Base-by-base conservation (phyloP, 2,888 invertebrate genomes). In the Hydriomena furcata region DNA sequence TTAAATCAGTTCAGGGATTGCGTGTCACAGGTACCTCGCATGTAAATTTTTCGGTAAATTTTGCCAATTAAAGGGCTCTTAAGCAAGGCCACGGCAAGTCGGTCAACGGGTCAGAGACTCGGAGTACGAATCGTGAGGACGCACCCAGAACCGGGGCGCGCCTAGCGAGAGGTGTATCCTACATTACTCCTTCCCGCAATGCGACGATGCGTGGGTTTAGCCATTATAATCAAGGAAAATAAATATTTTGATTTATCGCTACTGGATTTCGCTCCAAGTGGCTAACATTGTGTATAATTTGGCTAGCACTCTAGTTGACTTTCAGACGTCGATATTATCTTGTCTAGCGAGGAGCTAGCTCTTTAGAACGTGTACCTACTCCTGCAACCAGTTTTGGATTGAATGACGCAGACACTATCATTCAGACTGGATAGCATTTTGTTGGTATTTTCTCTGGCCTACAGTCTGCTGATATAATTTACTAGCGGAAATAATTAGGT, bases 121-220 rank as follows among this genome's bases (percentile, higher is more conserved):
- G 76, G 65, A 75, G 71, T 72, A 75, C 76, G 76, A 77, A 73
- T 76, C 68, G 78, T 76, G 79, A 77, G 82, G 84, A 83, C 88
- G 82, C 89, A 77, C 87, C 85, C 82, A 79, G 70, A 81, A 78
- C 69, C 65, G 82, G 36, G 61, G 78, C 83, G 79, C 84, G 73
- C 84, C 84, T 76, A 73, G 47, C 66, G 57, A 64, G 73, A 79
- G 77, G 76, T 66, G 67, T 68, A 65, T 52, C 60, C 77, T 73
- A 81, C 76, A 74, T 81, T 82, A 80, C 76, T 73, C 79, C 79
- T 79, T 73, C 78, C 89, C 83, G 89, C 88, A 89, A 78, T 89
- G 89, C 88, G 89, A 82, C 87, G 73, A 72, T 69, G 68, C 72
- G 69, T 68, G 65, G 63, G 55, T 54, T 46, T 34, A 28, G 11